Evolutionary conservation across 2,797 vertebrate genomes (phyloP).

Genomic region (Pipistrellus pipistrellus): DNA sequence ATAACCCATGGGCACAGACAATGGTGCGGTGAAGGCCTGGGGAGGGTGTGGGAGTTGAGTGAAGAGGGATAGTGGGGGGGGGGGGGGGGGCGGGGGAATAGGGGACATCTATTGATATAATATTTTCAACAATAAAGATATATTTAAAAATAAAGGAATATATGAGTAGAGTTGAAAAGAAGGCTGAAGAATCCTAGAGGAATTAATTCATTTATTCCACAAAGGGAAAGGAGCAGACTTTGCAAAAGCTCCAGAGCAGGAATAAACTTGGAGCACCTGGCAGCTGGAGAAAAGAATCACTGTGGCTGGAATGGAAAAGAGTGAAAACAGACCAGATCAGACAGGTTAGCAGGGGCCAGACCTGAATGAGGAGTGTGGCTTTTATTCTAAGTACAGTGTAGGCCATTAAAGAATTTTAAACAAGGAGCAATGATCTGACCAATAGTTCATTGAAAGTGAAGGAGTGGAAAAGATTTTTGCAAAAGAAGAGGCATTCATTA

Average conservation of each 20-base stretch:
- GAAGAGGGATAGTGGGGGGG: too few species aligned
- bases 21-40: too few species aligned
- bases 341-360: neutral
- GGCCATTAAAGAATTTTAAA: neutral
- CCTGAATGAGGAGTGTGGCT: neutral
- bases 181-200: neutral
- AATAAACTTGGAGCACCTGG: neutral
- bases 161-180: neutral
- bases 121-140: too few species aligned
- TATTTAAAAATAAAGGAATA: too few species aligned
- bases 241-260: neutral
- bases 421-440: neutral
- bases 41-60: too few species aligned
- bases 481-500: neutral
- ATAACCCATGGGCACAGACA: too few species aligned
- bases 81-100: too few species aligned
- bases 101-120: too few species aligned
- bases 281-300: neutral
- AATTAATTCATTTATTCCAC: neutral
- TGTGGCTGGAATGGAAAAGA: neutral
- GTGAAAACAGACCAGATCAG: neutral
- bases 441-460: neutral
- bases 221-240: neutral
- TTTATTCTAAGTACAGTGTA: neutral
- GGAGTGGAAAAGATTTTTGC: neutral